phyloP scores from a whole-genome alignment of 92 coral and sea anemone genomes.

The Parazoanthus atlanticus region DNA sequence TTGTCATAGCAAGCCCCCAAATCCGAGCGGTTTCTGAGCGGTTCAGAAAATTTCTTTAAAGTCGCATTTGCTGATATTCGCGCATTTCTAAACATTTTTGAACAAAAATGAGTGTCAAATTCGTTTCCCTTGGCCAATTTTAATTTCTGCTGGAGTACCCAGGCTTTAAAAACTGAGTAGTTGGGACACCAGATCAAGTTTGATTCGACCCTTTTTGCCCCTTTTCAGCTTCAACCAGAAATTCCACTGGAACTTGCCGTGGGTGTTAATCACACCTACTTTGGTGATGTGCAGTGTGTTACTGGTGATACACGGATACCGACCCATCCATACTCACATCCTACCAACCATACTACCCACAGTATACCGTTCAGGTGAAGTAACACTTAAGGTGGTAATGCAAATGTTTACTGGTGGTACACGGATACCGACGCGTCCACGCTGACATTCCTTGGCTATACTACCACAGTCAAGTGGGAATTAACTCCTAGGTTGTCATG shows the following conservation, averaged over 20 bases:
- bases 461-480: neutral
- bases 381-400: neutral
- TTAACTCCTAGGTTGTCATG: neutral
- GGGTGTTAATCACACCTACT: slow-evolving; percentile 25
- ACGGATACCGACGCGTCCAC: neutral
- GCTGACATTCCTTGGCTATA: neutral
- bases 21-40: no score
- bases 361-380: neutral
- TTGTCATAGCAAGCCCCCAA: no score
- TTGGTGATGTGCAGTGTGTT: slow-evolving; percentile 22
- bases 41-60: no score
- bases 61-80: no score
- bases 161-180: no score
- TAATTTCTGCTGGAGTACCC: no score
- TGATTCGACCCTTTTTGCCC: neutral
- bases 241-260: slow-evolving; percentile 20
- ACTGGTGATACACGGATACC: slow-evolving; percentile 16
- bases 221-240: slow-evolving; percentile 26
- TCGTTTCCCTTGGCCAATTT: no score
- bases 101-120: no score
- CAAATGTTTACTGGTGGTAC: neutral
- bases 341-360: neutral
- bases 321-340: neutral
- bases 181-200: no score
- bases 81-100: no score